Evolutionary conservation across 2,797 vertebrate species (phyloP).

Genomic region (Oryzias dopingdopingensis): DNA sequence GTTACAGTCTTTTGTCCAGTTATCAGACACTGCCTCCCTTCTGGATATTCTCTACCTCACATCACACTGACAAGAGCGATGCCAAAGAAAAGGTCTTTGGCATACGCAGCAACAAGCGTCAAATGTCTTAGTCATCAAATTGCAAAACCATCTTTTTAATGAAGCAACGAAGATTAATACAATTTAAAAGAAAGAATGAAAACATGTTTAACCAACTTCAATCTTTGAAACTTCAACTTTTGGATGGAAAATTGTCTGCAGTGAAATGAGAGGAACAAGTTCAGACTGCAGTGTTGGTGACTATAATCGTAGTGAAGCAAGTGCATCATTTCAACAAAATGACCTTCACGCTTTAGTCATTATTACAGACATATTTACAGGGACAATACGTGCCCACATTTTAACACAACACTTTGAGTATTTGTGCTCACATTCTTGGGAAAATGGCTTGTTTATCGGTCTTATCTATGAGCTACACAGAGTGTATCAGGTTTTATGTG

Average conservation of each 20-base stretch:
- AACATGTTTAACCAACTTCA: conserved; percentile 2
- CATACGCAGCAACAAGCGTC: conserved; percentile 6
- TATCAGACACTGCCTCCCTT: conserved; percentile 48
- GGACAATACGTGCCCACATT: conserved; percentile 3
- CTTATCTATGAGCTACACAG: conserved; percentile 38
- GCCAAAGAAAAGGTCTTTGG: conserved; percentile 12
- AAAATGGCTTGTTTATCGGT: conserved; percentile 34
- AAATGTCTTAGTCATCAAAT: conserved; percentile 2
- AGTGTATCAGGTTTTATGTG: conserved; percentile 53
- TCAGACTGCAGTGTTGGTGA: background rate
- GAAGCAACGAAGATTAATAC: background rate
- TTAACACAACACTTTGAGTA: conserved; percentile 13
- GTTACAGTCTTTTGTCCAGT: conserved; percentile 62
- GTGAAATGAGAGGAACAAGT: background rate
- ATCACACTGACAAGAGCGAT: conserved; percentile 25
- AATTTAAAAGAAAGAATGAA: background rate
- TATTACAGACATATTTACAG: background rate
- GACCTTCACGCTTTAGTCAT: background rate
- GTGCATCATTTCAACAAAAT: background rate
- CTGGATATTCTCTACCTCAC: conserved; percentile 35
- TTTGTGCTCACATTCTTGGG: conserved; percentile 14
- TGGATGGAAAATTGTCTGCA: background rate
- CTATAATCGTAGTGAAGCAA: background rate
- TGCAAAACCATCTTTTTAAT: conserved; percentile 1
- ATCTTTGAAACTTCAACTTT: background rate